Evolutionary conservation across 30 jellyfish, hydroid and myxozoan genomes (phyloP), one percentile per base, ranked within the genome.

Genomic region (Chrysaora quinquecirrha): DNA sequence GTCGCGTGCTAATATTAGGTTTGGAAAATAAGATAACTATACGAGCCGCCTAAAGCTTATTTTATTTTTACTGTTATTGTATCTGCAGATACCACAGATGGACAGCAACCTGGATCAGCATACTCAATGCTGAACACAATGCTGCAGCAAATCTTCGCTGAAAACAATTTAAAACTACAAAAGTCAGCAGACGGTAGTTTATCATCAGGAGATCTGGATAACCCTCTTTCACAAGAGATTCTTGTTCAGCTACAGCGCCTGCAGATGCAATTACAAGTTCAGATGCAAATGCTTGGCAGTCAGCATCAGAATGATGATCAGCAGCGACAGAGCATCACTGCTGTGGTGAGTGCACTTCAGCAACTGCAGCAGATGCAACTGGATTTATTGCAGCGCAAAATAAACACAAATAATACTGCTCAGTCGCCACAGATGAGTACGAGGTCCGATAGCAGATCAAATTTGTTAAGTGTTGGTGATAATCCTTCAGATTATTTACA

Each of bases 241-340:
- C 46, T 30, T 16, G 34, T 38, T 46, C 83, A 72, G 19, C 77
- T 80, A 0, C 83, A 66, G 31, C 60, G 20, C 47, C 71, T 80
- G 12, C 90, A 80, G 50, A 79, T 63, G 56, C 70, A 64, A 64
- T 30, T 80, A 25, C 90, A 80, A 71, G 48, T 34, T 46, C 90
- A 80, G 31, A 65, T 80, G 90, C 90, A 66, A 28, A 34, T 34
- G 52, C 65, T 80, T 10, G 50, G 68, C 46, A 48, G 60, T 20
- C 83, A 56, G 49, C 22, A 65, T 31, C 83, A 80, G 60, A 69
- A 32, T 54, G 83, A 27, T 6, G 78, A 22, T 50, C 24, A 27
- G 6, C 90, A 80, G 23, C 24, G 76, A 30, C 34, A 66, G 23
- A 22, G 66, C 28, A 73, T 80, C n/a, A 30, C 56, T 35, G 30